Percentiles rank a stretch among this genome's conserved stretches.
Evolutionary conservation across 2,113 vertebrate genomes (phyloP).

Genomic region (Zosterops borbonicus): DNA sequence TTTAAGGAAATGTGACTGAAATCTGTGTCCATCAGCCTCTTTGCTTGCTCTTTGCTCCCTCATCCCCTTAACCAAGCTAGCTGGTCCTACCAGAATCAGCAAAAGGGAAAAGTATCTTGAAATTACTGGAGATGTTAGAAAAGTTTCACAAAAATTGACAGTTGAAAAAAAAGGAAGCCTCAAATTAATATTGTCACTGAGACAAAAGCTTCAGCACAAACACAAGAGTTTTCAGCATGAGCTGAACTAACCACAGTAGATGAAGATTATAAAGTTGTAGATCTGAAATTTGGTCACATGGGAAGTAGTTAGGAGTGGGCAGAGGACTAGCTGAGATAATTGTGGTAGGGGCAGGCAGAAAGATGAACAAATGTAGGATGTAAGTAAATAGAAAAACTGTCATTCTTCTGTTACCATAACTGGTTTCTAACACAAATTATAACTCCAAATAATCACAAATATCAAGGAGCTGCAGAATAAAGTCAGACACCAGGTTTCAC

Average conservation of each 20-base stretch:
- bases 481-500: not conserved
- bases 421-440: not conserved
- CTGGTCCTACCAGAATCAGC: not conserved
- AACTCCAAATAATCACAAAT: not conserved
- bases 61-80: not conserved
- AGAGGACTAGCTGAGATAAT: not conserved
- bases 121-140: not conserved
- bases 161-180: not conserved
- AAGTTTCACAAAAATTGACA: not conserved
- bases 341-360: not conserved
- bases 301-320: not conserved
- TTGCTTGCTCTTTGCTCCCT: not conserved
- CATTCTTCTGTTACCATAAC: not conserved
- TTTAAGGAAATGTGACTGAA: not conserved
- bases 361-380: not conserved
- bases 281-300: not conserved
- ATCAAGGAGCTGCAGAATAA: not conserved
- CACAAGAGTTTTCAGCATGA: not conserved
- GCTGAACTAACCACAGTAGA: not conserved
- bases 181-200: not conserved
- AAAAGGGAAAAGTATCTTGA: not conserved
- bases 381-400: not conserved
- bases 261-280: not conserved
- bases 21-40: not conserved
- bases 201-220: not conserved